A percentile compares a stretch with the other conserved stretches of the same genome.
Conservation (phyloP, 2,797 vertebrate species). For the Chaunax sp. region DNA sequence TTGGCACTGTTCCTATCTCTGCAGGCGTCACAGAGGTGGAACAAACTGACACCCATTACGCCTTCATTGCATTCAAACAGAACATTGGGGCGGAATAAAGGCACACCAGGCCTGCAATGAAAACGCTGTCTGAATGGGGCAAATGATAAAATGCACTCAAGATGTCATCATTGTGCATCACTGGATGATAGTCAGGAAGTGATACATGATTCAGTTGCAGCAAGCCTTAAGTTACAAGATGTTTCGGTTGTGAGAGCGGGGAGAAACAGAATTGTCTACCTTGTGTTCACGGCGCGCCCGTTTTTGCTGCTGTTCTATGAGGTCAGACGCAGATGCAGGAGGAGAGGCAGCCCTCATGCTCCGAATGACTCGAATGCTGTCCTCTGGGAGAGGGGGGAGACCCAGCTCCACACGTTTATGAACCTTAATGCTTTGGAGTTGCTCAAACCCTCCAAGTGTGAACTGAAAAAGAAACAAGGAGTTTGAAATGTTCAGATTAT, state of each 20-base stretch:
- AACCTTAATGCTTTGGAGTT: conserved; percentile 93
- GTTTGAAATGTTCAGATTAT: neutral
- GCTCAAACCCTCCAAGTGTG: conserved; percentile 95
- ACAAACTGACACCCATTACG: too few species aligned
- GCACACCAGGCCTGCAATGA: too few species aligned
- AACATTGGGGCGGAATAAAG: too few species aligned
- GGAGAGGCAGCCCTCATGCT: conserved; percentile 97
- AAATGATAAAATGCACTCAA: neutral
- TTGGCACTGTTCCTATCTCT: too few species aligned
- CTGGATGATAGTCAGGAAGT: neutral
- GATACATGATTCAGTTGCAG: neutral
- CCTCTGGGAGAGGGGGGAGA: conserved; percentile 94
- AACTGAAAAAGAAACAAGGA: conserved; percentile 80
- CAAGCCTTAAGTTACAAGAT: conserved; percentile 1
- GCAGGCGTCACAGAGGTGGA: too few species aligned
- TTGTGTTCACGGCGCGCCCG: conserved; percentile 95
- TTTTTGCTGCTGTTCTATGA: conserved; percentile 98
- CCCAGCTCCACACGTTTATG: conserved; percentile 87
- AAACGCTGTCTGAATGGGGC: too few species aligned
- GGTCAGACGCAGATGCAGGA: conserved; percentile 94
- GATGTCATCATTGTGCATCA: neutral
- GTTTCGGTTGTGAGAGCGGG: neutral
- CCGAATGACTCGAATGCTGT: conserved; percentile 95
- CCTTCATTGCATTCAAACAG: too few species aligned
- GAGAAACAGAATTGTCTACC: conserved; percentile 69